A percentile compares a stretch with the other conserved stretches of the same genome.
Evolutionary conservation across 2,888 invertebrate species (phyloP).

Genomic region (Lasioglossum vierecki): DNA sequence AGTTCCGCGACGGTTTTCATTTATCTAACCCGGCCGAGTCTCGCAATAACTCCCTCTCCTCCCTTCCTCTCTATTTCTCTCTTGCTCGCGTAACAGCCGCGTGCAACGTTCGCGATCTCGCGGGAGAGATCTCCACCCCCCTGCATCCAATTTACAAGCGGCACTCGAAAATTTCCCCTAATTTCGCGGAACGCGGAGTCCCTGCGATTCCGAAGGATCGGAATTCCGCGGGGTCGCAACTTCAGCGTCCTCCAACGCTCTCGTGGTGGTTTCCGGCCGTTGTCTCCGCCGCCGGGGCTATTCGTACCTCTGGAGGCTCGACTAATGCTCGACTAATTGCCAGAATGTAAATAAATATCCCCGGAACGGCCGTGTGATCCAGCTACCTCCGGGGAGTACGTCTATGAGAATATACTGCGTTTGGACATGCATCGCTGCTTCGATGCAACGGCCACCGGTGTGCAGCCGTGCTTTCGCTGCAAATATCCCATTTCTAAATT

Average conservation of each 20-base stretch:
- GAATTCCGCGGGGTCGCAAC: neutral
- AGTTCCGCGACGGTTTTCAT: slow-evolving; percentile 42
- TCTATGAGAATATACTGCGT: slow-evolving; percentile 82
- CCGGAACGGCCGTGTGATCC: slow-evolving; percentile 74
- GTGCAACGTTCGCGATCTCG: slow-evolving; percentile 13
- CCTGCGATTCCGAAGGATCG: slow-evolving; percentile 6
- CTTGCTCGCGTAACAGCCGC: neutral
- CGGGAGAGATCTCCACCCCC: slow-evolving; percentile 10
- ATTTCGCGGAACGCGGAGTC: neutral
- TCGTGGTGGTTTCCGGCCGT: neutral
- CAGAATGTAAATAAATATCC: slow-evolving; percentile 83
- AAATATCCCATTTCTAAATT: neutral
- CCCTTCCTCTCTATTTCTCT: neutral
- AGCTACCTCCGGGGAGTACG: slow-evolving; percentile 72
- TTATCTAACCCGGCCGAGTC: slow-evolving; percentile 16
- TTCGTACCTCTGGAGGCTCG: slow-evolving; percentile 69
- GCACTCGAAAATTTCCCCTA: neutral
- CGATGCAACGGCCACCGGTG: slow-evolving; percentile 58
- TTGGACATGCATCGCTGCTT: slow-evolving; percentile 81
- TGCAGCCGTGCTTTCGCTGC: neutral
- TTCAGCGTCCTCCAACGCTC: neutral
- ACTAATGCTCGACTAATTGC: slow-evolving; percentile 83
- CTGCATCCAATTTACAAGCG: slow-evolving; percentile 25
- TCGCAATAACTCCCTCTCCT: neutral
- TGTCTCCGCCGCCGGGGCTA: slow-evolving; percentile 16